Base-by-base conservation (phyloP, 2,888 invertebrate genomes). In the Rhodophaea formosa region DNA sequence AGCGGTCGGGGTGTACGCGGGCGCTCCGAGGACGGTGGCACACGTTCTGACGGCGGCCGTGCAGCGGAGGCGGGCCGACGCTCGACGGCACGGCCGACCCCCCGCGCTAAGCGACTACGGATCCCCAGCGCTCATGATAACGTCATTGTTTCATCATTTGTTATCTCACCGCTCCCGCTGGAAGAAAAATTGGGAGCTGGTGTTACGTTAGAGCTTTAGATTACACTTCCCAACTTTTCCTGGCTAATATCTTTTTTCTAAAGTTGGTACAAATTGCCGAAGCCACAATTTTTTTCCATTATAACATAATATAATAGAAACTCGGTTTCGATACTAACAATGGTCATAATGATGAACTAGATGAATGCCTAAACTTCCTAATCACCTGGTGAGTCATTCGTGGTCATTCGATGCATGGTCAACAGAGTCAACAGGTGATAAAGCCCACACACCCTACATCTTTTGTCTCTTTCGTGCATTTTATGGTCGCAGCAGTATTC, bases 141-240 rank as follows among this genome's bases (percentile, higher is more conserved):
- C 80, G 76, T 83, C 80, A 82, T 80, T 82, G 77, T 80, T 84
- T 79, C 79, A 80, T 82, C 80, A 82, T 83, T 79, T 79, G 74
- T 79, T 83, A 82, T 78, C 78, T 74, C 68, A 72, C 67, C 65
- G 68, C 66, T 81, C 77, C 76, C 73, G 68, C 67, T 73, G 77
- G 76, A 74, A 75, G 68, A 66, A 65, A 61, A 71, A 74, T 74
- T 73, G 68, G 69, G 52, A 53, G 49, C 42, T 53, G 53, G 16
- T 58, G 53, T 52, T 47, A 53, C 29, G 15, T 44, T 14, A 32
- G 1, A 16, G 32, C 35, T 10, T 35, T 8, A 35, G 10, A 45
- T 17, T 45, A 17, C 45, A 45, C 35, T 39, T 39, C 39, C 12
- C 0, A 23, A 23, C 23, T 46, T 23, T 46, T 23, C 17, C 7